Evolutionary conservation across 2,797 vertebrate genomes (phyloP).

Genomic region (Pseudopleuronectes americanus): DNA sequence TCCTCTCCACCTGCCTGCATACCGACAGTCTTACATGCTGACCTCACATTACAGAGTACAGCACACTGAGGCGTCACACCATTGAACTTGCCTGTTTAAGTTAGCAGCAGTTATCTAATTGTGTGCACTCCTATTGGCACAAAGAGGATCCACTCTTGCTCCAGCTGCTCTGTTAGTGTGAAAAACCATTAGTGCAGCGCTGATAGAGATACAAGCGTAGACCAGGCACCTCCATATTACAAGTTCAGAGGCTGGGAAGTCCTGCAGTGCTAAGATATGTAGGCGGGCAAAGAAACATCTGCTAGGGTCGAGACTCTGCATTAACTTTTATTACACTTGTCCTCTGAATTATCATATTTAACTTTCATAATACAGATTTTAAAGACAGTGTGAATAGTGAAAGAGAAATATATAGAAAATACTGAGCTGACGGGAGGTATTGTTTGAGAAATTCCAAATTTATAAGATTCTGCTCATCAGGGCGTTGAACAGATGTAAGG

Average conservation of each 20-base stretch:
- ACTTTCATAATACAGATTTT: no score
- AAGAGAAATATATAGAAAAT: no score
- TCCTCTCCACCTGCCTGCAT: slow-evolving; percentile 32
- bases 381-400: no score
- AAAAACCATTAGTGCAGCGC: slow-evolving; percentile 29
- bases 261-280: not conserved
- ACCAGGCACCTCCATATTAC: slow-evolving; percentile 3
- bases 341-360: no score
- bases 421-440: no score
- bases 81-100: slow-evolving; percentile 58
- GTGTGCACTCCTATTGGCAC: slow-evolving; percentile 28
- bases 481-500: no score
- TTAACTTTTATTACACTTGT: no score
- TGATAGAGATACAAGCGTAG: slow-evolving; percentile 21
- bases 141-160: slow-evolving; percentile 36
- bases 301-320: not conserved
- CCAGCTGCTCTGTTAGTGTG: slow-evolving; percentile 45
- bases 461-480: no score
- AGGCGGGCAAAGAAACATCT: not conserved
- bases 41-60: slow-evolving; percentile 57
- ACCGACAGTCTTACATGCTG: slow-evolving; percentile 47
- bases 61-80: slow-evolving; percentile 48
- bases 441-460: no score
- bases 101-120: slow-evolving; percentile 50
- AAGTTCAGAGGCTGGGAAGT: slow-evolving; percentile 19